These are phyloP conservation scores for Marisa cornuarietis DNA, from an alignment of 1,140 invertebrate species.

Conservation along the genomic window DNA sequence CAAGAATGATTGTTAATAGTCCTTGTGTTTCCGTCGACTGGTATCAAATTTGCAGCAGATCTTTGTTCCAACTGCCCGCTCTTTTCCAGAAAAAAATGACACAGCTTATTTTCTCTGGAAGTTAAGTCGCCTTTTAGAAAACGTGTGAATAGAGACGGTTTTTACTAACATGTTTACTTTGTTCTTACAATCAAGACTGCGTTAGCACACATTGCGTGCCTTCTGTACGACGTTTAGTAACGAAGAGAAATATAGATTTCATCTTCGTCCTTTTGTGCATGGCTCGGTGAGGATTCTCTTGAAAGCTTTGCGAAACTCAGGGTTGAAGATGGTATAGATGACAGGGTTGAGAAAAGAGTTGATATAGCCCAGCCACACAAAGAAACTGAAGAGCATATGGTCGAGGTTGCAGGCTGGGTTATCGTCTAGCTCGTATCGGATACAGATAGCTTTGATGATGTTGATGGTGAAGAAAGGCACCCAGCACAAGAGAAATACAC, in stretches of 20 bases:
- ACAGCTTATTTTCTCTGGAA: no score
- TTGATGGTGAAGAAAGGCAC: conserved; percentile 98
- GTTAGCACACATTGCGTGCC: no score
- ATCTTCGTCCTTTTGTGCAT: conserved; percentile 29
- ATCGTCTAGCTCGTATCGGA: conserved; percentile 64
- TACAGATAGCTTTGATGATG: conserved; percentile 95
- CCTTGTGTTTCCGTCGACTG: no score
- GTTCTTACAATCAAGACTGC: no score
- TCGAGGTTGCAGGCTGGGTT: conserved; percentile 57
- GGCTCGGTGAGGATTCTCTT: conserved; percentile 82
- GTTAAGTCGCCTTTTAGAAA: no score
- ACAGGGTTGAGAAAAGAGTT: conserved; percentile 97
- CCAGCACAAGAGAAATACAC: conserved; percentile 98
- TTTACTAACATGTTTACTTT: no score
- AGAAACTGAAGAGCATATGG: conserved; percentile 73
- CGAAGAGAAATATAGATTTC: not conserved
- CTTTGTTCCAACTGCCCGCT: no score
- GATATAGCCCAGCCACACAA: conserved; percentile 99
- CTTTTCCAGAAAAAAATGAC: no score
- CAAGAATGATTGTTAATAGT: no score
- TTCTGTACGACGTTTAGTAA: not conserved
- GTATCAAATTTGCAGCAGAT: no score
- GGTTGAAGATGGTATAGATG: conserved; percentile 99
- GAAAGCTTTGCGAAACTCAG: conserved; percentile 98
- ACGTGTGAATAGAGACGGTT: no score